Base-by-base conservation (phyloP, 2,113 vertebrate genomes). In the Hippocampus mohnikei region DNA sequence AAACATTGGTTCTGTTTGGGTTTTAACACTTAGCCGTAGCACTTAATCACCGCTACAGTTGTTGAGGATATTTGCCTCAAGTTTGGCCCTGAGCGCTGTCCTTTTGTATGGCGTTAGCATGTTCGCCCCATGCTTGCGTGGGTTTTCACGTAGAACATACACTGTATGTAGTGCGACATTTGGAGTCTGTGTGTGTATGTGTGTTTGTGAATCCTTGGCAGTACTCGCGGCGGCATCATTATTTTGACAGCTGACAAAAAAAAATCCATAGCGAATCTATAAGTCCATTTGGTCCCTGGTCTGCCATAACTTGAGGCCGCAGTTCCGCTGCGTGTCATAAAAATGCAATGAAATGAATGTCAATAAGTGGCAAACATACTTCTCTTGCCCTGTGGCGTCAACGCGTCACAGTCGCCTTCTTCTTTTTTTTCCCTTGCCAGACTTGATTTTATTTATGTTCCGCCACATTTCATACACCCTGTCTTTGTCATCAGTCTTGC, bases 171-270 rank as follows among this genome's bases (percentile, higher is more conserved):
- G 16, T 16, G 1, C 46, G 20, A 21, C 48, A 50, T 20, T 52
- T 52, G 48, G 48, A 52, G 48, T 5, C 5, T 20, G 48, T 8
- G 48, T n/a, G 21, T 21, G 52, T n/a, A 1, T 56, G 55, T 5
- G 53, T 56, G 53, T 25, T 21, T 55, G 25, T 10, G 55, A 58
- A 58, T 58, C 55, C 1, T 27, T 12, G 3, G 55, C 11, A 15
- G 85, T 77, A 66, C 69, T 70, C 84, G 58, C 73, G 76, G 84
- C 89, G 82, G 81, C 81, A 87, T 81, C 86, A 76, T 84, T 82
- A 83, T 67, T 74, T 75, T 82, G 87, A 87, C 86, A 89, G 85
- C 82, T 88, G 89, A 89, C 88, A 85, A 84, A 78, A 37, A 37
- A 77, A 83, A 89, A 90, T 89, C 86, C 72, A 58, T 58, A 15